phyloP scores from a whole-genome alignment of 1,140 invertebrate species.

The Aphelenchoides fujianensis region DNA sequence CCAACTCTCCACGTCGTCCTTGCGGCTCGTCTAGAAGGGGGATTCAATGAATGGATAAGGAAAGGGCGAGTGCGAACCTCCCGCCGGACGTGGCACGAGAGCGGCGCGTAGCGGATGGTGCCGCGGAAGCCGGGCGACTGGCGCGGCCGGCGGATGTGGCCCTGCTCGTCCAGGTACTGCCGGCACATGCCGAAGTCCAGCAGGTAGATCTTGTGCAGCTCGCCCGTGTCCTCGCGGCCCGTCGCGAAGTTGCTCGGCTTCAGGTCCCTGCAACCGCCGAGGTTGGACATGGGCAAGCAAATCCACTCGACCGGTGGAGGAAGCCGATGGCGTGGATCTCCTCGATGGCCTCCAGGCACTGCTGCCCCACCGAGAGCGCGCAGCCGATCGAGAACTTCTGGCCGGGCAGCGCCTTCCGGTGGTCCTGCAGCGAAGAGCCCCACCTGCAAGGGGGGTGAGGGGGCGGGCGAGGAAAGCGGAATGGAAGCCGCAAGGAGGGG shows the following conservation, averaged over 20 bases:
- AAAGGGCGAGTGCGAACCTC: slow-evolving; percentile 36
- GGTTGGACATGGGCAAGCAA: slow-evolving; percentile 52
- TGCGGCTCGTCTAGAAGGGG: too few relatives aligned
- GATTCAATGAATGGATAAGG: too few relatives aligned
- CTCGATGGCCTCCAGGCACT: slow-evolving; percentile 51
- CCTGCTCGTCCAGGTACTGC: slow-evolving; percentile 53
- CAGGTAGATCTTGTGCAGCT: slow-evolving; percentile 45
- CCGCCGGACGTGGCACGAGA: slow-evolving; percentile 39
- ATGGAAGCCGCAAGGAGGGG: too few relatives aligned
- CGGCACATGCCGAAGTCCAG: slow-evolving; percentile 59
- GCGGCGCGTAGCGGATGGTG: slow-evolving; percentile 45
- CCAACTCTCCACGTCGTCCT: slow-evolving; percentile 46
- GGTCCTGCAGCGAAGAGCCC: slow-evolving; percentile 15
- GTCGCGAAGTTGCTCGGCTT: slow-evolving; percentile 48
- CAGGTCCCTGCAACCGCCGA: slow-evolving; percentile 47
- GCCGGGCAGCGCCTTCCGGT: slow-evolving; percentile 4
- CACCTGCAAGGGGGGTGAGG: too few relatives aligned
- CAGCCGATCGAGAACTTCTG: slow-evolving; percentile 38
- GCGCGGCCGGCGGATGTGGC: slow-evolving; percentile 41
- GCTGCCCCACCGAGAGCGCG: slow-evolving; percentile 43
- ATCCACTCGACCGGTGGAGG: slow-evolving; percentile 54
- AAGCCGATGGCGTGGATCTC: slow-evolving; percentile 48
- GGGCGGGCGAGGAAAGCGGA: too few relatives aligned
- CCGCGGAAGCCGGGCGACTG: slow-evolving; percentile 44
- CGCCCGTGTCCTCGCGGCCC: slow-evolving; percentile 24